Evolutionary conservation across 2,797 vertebrate species (phyloP).

Genomic region (Pelodytes ibericus): DNA sequence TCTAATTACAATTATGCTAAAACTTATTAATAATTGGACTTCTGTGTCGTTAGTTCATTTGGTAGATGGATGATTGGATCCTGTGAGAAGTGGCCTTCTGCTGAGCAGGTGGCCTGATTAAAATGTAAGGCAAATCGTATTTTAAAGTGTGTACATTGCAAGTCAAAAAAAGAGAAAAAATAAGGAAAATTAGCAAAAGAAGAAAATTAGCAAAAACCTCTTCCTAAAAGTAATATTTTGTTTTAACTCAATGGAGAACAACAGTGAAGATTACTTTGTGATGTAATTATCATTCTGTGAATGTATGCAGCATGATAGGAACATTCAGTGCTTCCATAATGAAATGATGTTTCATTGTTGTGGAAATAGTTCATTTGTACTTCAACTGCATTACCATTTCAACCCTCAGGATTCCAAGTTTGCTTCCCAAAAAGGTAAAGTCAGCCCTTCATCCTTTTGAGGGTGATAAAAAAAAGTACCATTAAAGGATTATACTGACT

Average conservation of each 20-base stretch:
- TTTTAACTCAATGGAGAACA: neutral
- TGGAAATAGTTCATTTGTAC: too few relatives aligned
- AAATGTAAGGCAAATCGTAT: conserved; percentile 37
- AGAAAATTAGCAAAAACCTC: too few relatives aligned
- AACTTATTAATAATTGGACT: conserved; percentile 73
- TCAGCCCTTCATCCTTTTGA: too few relatives aligned
- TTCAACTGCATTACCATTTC: too few relatives aligned
- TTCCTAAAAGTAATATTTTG: neutral
- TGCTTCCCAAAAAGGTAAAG: too few relatives aligned
- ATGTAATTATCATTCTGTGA: neutral
- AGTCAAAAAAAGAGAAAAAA: neutral
- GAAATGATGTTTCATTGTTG: too few relatives aligned
- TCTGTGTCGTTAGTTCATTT: conserved; percentile 67
- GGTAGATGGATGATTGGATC: conserved; percentile 63
- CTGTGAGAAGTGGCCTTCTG: conserved; percentile 65
- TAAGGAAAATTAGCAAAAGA: neutral
- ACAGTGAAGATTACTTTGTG: neutral
- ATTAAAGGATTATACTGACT: too few relatives aligned
- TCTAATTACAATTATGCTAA: conserved; percentile 76
- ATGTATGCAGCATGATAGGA: neutral
- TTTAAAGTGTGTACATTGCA: neutral
- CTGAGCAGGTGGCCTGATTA: conserved; percentile 66
- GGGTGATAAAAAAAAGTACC: too few relatives aligned
- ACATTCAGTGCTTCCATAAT: neutral
- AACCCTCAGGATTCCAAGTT: too few relatives aligned